phyloP scores from a whole-genome alignment of 2,888 invertebrate genomes.

The Heliconius erato region DNA sequence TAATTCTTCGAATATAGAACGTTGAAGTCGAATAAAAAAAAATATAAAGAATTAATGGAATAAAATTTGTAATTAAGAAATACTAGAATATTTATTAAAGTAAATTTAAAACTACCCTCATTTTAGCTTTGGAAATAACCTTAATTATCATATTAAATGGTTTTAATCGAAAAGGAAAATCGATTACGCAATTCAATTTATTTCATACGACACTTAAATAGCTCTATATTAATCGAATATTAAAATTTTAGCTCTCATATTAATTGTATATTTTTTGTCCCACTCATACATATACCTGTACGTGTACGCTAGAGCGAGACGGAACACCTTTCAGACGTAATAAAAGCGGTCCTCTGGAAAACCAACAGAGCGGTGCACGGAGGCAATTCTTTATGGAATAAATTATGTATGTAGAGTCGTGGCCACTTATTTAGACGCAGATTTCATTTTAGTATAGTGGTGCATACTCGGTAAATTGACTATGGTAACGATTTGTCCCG shows the following conservation, averaged over 20 bases:
- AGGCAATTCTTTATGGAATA: constrained; percentile 70
- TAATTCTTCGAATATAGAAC: not conserved
- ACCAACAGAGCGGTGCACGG: constrained; percentile 73
- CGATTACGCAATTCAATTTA: constrained; percentile 29
- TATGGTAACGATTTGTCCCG: constrained; percentile 29
- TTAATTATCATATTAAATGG: not conserved
- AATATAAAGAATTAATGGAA: not conserved
- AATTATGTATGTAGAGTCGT: constrained; percentile 77
- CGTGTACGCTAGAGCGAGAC: constrained; percentile 57
- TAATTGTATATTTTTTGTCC: constrained; percentile 58
- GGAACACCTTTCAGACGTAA: constrained; percentile 56
- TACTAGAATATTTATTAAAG: not conserved
- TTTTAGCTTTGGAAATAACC: no score
- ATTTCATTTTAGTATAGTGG: constrained; percentile 70
- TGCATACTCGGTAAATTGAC: constrained; percentile 57
- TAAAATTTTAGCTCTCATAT: constrained; percentile 68
- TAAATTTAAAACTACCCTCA: not conserved
- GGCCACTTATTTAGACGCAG: constrained; percentile 69
- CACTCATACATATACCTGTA: constrained; percentile 47
- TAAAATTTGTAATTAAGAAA: not conserved
- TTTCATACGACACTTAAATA: constrained; percentile 27
- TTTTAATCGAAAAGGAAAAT: constrained; percentile 3
- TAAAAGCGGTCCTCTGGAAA: constrained; percentile 69
- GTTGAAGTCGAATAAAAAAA: not conserved
- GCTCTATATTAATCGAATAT: constrained; percentile 51